Base-by-base conservation (phyloP, 1,140 invertebrate species). In the Drosophila persimilis region DNA sequence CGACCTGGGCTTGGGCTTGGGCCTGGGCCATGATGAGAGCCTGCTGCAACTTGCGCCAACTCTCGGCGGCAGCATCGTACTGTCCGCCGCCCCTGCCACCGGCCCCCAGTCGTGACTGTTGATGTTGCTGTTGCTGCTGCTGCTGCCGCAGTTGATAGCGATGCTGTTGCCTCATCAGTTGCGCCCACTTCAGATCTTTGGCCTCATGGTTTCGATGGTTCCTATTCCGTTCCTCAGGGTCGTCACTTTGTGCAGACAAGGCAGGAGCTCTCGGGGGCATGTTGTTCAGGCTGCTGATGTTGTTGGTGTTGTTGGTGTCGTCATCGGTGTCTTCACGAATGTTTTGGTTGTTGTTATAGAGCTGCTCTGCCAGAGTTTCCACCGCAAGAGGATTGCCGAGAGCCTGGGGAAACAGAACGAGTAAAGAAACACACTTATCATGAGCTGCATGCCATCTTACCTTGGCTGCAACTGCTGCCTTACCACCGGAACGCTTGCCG, bases 401-500 rank as follows among this genome's bases (percentile, higher is more conserved):
- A 69, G 66, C 41, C 73, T 76, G 8, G 0, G 2, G n/a, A 7
- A 24, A n/a, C 24, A 6, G 24, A 15, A 31, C 2, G 11, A 13
- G 13, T 26, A 1, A 43, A 9, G 13, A 15, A 15, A 60, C n/a
- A 20, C 22, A 24, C 35, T 1, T 3, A 39, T 13, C 35, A 39
- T 39, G 11, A 4, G 11, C 35, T 13, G 35, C 35, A 39, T 39
- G 15, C 6, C 11, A 15, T 17, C 58, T 61, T 48, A 86, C 81
- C 81, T 81, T 73, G 6, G 86, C 81, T 9, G 41, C 55, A 53
- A 69, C 48, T 51, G 51, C n/a, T 3, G 75, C 46, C 41, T 63
- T 63, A 22, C 51, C 77, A 24, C 77, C 67, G 13, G 90, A 91
- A 24, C 90, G 78, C 63, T 91, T 91, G 35, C 90, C 90, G 69